Percentiles rank a stretch among this genome's conserved stretches.
Evolutionary conservation across 2,113 vertebrate genomes (phyloP).

Genomic region (Lasiurus cinereus): DNA sequence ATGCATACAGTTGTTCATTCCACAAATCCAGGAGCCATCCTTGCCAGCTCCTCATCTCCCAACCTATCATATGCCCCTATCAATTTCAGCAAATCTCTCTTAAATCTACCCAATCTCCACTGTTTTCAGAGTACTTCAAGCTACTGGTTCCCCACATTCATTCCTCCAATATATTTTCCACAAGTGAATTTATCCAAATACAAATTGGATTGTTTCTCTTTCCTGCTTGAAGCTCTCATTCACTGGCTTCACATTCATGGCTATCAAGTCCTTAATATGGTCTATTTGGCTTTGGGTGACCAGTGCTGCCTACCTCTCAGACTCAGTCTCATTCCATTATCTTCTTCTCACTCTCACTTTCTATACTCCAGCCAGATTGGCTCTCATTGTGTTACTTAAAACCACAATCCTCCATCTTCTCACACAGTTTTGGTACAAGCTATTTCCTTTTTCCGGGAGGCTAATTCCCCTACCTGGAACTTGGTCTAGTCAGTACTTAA

Average conservation of each 20-base stretch:
- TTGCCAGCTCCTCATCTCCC: neutral
- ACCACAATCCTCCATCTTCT: neutral
- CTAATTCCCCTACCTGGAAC: neutral
- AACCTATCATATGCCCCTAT: neutral
- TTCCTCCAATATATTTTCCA: neutral
- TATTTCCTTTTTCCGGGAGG: constrained; percentile 18
- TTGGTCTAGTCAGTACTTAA: neutral
- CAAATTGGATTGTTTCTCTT: neutral
- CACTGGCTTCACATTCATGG: neutral
- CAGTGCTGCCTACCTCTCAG: neutral
- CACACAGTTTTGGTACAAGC: neutral
- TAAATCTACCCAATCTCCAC: neutral
- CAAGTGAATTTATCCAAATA: neutral
- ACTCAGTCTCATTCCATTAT: neutral
- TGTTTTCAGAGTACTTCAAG: neutral
- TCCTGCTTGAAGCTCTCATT: constrained; percentile 8
- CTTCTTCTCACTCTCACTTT: neutral
- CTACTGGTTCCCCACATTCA: neutral
- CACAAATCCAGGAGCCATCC: neutral
- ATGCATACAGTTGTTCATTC: neutral
- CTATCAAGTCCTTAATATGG: neutral
- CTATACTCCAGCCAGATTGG: neutral
- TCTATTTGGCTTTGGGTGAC: neutral
- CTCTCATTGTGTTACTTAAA: neutral
- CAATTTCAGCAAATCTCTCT: neutral